These are phyloP conservation scores for Porites divaricata DNA, from an alignment of 92 coral and sea anemone species.

Conservation along the genomic window DNA sequence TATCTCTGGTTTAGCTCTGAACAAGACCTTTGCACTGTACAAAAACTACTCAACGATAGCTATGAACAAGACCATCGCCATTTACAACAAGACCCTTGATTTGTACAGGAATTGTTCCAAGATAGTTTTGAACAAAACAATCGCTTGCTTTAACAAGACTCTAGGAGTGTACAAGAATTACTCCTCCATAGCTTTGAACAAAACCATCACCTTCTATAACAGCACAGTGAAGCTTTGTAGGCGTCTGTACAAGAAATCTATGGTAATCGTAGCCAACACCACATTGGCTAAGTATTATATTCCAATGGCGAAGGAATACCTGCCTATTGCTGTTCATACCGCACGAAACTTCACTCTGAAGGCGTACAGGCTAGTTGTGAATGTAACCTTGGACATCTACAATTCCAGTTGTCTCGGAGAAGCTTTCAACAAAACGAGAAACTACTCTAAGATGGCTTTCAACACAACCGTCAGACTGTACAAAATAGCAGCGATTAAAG, in stretches of 20 bases:
- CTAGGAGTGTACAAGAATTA: slow-evolving; percentile 33
- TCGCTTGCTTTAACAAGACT: not conserved
- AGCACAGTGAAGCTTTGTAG: slow-evolving; percentile 41
- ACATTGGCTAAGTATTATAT: slow-evolving; percentile 31
- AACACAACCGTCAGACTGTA: slow-evolving; percentile 61
- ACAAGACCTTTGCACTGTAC: slow-evolving; percentile 24
- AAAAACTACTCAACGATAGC: slow-evolving; percentile 57
- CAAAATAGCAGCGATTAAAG: slow-evolving; percentile 42
- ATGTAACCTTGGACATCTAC: slow-evolving; percentile 66
- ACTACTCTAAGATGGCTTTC: slow-evolving; percentile 57
- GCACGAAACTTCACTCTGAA: slow-evolving; percentile 68
- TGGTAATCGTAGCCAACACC: slow-evolving; percentile 48
- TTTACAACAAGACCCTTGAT: slow-evolving; percentile 42
- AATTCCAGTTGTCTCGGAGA: slow-evolving; percentile 64
- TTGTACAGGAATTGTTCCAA: slow-evolving; percentile 43
- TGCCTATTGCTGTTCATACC: slow-evolving; percentile 48
- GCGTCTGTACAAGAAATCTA: slow-evolving; percentile 37
- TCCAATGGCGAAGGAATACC: slow-evolving; percentile 63
- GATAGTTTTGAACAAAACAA: slow-evolving; percentile 41
- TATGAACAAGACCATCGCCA: slow-evolving; percentile 55
- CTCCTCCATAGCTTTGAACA: slow-evolving; percentile 55
- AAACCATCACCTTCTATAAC: slow-evolving; percentile 10
- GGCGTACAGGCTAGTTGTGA: slow-evolving; percentile 49
- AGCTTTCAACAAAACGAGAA: slow-evolving; percentile 52
- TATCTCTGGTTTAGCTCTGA: slow-evolving; percentile 51